Conservation (phyloP, 2,113 vertebrate species). For the Trichechus manatus region DNA sequence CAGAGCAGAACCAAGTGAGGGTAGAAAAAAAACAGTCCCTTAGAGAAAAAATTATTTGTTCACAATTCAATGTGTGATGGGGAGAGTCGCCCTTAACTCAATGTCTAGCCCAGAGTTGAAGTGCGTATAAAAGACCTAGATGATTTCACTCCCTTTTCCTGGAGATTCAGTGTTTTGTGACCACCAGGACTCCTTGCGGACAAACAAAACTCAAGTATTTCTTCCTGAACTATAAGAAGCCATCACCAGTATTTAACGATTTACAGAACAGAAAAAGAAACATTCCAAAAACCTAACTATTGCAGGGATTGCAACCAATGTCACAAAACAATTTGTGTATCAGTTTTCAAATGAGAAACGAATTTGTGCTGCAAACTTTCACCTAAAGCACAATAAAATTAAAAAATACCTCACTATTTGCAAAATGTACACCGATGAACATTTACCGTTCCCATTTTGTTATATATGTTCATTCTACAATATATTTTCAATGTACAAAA, state of each 20-base stretch:
- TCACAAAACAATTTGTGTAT: too few species aligned
- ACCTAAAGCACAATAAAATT: too few species aligned
- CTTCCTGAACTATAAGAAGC: background rate
- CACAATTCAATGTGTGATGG: background rate
- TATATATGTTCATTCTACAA: background rate
- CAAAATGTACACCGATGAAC: background rate
- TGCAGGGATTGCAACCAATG: too few species aligned
- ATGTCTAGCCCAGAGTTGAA: background rate
- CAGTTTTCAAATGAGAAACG: too few species aligned
- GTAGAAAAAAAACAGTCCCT: conserved; percentile 26
- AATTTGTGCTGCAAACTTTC: too few species aligned
- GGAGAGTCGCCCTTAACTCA: conserved; percentile 11
- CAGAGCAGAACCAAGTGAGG: background rate
- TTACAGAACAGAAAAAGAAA: background rate
- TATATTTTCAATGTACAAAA: background rate
- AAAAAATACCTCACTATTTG: conserved; percentile 3
- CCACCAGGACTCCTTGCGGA: too few species aligned
- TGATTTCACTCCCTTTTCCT: background rate
- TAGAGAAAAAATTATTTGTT: conserved; percentile 51
- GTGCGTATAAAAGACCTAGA: background rate
- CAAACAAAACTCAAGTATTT: background rate
- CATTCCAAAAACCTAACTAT: background rate
- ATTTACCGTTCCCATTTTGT: background rate
- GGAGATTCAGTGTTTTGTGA: background rate
- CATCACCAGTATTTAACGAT: conserved; percentile 2